Evolutionary conservation across 1,140 invertebrate species (phyloP), one percentile per base, ranked within the genome.

Genomic region (Lethocerus indicus): DNA sequence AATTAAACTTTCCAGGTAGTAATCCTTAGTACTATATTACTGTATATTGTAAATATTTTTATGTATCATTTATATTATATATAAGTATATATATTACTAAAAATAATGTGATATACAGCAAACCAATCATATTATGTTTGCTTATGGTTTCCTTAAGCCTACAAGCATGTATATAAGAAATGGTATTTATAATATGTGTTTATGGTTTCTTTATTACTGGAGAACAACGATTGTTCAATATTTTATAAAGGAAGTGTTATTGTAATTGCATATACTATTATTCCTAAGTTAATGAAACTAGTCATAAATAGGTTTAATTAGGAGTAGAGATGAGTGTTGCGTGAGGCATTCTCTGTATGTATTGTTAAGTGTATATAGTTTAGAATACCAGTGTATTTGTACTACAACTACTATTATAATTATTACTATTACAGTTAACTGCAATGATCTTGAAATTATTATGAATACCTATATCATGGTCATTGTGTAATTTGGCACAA

Each of bases 121-220:
- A 36, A 37, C 24, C 24, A 48, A 32, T 36, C 47, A 32, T 36
- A 48, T 48, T 48, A 48, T 36, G 27, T 32, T 48, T 48, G 47
- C 35, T 48, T 48, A 48, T 48, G 47, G 47, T 48, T 48, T 48
- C 47, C 47, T 23, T 48, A 48, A 48, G 47, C 47, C 47, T 48
- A 48, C 47, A 48, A 48, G 5, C n/a, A 26, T 48, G 47, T 48
- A 48, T 36, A 48, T 48, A 48, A 36, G 37, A 24, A 14, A 26
- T 28, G 24, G 29, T 35, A 47, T 47, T 44, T 18, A 39, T 7
- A 27, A 20, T 44, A 44, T 44, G 42, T 44, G 42, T 44, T 44
- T 44, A 44, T 44, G 42, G 25, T 44, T n/a, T n/a, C n/a, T n/a
- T n/a, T n/a, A n/a, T 44, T 44, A 28, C 18, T 44, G 25, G n/a